Percentiles rank a stretch among this genome's conserved stretches.
phyloP scores from a whole-genome alignment of 53 echinoderm and acorn worm genomes.

The Patiria pectinifera region DNA sequence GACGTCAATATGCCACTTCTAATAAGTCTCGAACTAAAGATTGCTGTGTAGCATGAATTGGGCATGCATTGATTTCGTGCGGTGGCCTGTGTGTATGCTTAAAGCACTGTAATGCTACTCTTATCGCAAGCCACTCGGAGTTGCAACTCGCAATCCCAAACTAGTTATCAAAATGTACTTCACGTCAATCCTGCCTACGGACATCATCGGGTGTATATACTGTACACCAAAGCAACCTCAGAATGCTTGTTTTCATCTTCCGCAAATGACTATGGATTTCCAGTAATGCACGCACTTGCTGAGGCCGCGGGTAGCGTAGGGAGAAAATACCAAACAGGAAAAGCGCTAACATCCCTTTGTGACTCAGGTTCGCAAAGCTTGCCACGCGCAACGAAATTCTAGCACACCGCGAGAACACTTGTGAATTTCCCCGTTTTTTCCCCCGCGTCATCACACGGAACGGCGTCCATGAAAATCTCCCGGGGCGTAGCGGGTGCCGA shows the following conservation, averaged over 20 bases:
- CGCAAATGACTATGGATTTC: neutral
- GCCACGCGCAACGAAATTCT: neutral
- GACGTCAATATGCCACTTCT: no score
- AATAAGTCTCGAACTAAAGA: no score
- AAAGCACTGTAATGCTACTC: neutral
- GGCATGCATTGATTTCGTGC: no score
- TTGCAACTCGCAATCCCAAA: neutral
- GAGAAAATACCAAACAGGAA: neutral
- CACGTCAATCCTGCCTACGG: neutral
- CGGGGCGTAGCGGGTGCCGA: neutral
- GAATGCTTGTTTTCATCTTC: neutral
- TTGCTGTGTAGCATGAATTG: no score
- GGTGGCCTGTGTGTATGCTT: no score
- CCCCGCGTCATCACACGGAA: neutral
- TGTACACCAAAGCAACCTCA: neutral
- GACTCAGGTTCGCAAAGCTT: neutral
- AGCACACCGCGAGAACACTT: neutral
- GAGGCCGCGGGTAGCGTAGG: neutral
- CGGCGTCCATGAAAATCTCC: neutral
- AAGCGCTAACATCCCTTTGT: neutral
- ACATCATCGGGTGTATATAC: neutral
- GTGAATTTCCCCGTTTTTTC: neutral
- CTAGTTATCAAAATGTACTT: neutral
- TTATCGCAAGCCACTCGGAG: neutral
- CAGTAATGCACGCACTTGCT: neutral